Conservation (phyloP, 2,113 vertebrate species). For the Phalacrocorax pelagicus region DNA sequence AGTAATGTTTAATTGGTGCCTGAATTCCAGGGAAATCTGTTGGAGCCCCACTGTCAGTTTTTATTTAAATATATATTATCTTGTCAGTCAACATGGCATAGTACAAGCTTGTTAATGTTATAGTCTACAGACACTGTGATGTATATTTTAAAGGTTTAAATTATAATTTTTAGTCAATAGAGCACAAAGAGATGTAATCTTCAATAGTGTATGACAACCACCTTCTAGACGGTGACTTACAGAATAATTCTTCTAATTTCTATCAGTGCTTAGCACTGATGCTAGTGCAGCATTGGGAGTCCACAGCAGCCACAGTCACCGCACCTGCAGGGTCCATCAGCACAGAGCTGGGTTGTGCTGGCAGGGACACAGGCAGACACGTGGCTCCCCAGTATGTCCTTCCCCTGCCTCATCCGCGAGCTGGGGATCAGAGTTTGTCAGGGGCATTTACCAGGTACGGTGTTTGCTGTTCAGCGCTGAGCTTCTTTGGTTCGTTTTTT, state of each 20-base stretch:
- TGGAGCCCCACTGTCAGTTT: neutral
- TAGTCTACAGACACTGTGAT: neutral
- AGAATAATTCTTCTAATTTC: neutral
- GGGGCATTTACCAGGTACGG: neutral
- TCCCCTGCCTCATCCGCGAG: neutral
- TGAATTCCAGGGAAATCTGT: constrained; percentile 1
- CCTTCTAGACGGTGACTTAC: neutral
- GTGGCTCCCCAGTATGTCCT: fast-evolving
- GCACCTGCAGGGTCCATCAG: neutral
- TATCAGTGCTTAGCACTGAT: neutral
- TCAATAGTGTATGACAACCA: fast-evolving
- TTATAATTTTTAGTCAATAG: neutral
- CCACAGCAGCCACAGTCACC: neutral
- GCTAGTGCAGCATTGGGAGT: neutral
- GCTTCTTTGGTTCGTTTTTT: fast-evolving
- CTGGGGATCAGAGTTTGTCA: neutral
- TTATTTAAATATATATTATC: constrained; percentile 35
- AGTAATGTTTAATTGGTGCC: neutral
- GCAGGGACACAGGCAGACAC: neutral
- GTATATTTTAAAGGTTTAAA: constrained; percentile 24
- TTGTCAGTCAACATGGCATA: constrained; percentile 1
- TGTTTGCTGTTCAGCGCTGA: neutral
- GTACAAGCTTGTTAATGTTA: neutral
- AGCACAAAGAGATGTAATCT: neutral
- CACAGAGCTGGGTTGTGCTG: neutral